These are phyloP conservation scores for Eupithecia exiguata DNA, from an alignment of 2,888 invertebrate species.

Conservation along the genomic window DNA sequence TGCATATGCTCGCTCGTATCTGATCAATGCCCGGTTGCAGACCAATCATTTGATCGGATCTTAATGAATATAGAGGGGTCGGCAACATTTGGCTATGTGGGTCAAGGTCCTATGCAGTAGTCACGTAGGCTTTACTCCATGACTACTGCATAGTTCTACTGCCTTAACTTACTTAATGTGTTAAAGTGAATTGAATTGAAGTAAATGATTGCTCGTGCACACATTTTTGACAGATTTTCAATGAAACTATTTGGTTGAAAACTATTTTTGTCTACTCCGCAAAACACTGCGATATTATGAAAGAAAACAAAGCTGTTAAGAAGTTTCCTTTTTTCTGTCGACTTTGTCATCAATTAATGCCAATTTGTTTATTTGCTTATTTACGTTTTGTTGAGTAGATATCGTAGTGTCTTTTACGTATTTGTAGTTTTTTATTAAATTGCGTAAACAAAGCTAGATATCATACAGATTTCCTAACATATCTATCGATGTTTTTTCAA, in stretches of 20 bases:
- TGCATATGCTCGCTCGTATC: slow-evolving; percentile 40
- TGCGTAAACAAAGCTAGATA: neutral
- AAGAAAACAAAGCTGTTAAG: neutral
- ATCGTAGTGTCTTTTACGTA: neutral
- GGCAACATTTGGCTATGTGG: slow-evolving; percentile 40
- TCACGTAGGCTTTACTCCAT: neutral
- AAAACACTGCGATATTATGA: neutral
- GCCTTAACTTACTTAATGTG: neutral
- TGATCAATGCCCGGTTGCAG: slow-evolving; percentile 27
- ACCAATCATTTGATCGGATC: slow-evolving; percentile 37
- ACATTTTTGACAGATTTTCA: neutral
- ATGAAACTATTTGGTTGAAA: neutral
- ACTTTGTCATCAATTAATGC: neutral
- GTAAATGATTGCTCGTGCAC: neutral
- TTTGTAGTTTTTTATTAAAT: neutral
- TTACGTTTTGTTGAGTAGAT: neutral
- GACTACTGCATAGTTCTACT: neutral
- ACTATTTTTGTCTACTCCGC: neutral
- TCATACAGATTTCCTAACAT: neutral
- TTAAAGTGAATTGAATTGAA: neutral
- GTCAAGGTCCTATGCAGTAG: slow-evolving; percentile 23
- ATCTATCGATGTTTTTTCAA: neutral
- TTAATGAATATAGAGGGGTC: slow-evolving; percentile 37
- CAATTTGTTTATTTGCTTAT: neutral
- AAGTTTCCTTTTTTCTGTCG: neutral